These are phyloP conservation scores for Drosophila picticornis DNA, from an alignment of 2,888 invertebrate genomes.

Conservation along the genomic window DNA sequence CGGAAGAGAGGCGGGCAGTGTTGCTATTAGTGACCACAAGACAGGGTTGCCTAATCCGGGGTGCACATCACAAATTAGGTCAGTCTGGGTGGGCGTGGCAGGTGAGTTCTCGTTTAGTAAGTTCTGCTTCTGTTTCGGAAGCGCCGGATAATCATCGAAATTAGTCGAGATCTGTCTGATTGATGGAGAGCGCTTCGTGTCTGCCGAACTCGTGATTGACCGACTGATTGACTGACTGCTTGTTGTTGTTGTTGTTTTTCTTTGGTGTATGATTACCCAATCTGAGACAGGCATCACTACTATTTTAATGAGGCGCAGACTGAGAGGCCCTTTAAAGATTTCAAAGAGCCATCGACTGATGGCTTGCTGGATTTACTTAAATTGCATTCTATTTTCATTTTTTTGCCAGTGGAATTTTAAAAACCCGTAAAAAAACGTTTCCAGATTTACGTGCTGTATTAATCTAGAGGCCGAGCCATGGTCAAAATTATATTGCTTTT, in stretches of 20 bases:
- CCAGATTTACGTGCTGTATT: background rate
- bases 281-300: conserved; percentile 50
- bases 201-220: conserved; percentile 56
- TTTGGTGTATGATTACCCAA: conserved; percentile 39
- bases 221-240: conserved; percentile 21
- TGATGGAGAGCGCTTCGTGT: conserved; percentile 48
- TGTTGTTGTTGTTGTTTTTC: conserved; percentile 8
- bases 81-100: conserved; percentile 55
- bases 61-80: conserved; percentile 66
- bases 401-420: background rate
- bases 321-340: background rate
- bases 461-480: too few relatives aligned
- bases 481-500: background rate
- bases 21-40: conserved; percentile 70
- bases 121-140: conserved; percentile 61
- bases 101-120: conserved; percentile 24
- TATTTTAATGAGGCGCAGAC: conserved; percentile 44
- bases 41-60: conserved; percentile 61
- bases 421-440: background rate
- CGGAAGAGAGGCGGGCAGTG: conserved; percentile 1
- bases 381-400: background rate
- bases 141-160: conserved; percentile 73
- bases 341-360: conserved; percentile 15
- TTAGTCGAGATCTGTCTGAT: conserved; percentile 59
- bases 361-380: background rate